A percentile compares a stretch with the other conserved stretches of the same genome.
Conservation (phyloP, 2,888 invertebrate species). For the Dione vanillae region DNA sequence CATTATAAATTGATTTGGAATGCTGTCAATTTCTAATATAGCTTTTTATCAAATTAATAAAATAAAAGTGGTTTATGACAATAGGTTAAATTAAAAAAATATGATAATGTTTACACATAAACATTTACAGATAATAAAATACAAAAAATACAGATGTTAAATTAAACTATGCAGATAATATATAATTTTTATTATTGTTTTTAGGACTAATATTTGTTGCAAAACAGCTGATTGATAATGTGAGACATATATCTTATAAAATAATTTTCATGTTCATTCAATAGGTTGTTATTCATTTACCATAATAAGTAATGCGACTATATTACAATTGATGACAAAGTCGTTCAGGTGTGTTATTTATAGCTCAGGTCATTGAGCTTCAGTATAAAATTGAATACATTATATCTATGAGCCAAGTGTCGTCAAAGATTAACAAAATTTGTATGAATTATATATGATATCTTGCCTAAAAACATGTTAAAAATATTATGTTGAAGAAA, state of each 20-base stretch:
- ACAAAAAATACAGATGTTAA: not conserved
- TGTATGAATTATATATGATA: no score
- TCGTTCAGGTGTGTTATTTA: conserved; percentile 20
- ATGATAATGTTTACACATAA: not conserved
- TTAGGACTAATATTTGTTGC: not conserved
- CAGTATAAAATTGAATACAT: conserved; percentile 23
- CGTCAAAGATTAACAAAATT: conserved; percentile 13
- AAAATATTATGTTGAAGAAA: no score
- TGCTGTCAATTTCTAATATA: conserved; percentile 2
- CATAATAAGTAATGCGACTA: conserved; percentile 3
- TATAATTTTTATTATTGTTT: not conserved
- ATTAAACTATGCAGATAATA: not conserved
- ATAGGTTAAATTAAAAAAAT: no score
- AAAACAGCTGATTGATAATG: not conserved
- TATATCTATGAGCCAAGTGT: conserved; percentile 6
- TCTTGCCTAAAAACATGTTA: no score
- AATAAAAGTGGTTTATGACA: not conserved
- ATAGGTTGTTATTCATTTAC: not conserved
- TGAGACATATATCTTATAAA: not conserved
- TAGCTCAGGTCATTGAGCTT: conserved; percentile 26
- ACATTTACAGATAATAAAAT: not conserved
- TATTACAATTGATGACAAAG: conserved; percentile 9
- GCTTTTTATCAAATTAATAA: not conserved
- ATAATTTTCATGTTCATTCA: not conserved
- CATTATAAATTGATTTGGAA: conserved; percentile 13